Evolutionary conservation across 2,888 invertebrate genomes (phyloP).

Genomic region (Seira ritae): DNA sequence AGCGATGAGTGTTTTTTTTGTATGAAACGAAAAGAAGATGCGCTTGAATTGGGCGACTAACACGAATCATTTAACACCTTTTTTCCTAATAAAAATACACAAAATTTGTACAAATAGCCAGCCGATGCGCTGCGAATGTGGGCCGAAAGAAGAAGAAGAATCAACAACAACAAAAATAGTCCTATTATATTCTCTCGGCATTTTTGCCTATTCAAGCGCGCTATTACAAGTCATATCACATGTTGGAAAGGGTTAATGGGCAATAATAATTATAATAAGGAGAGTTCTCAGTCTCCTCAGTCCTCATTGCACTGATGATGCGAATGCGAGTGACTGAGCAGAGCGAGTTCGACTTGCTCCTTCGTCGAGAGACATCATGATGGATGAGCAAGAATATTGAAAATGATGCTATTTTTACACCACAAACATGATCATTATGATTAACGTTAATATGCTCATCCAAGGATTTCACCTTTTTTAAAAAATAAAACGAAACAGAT

Average conservation of each 20-base stretch:
- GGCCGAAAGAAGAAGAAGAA: slow-evolving; percentile 6
- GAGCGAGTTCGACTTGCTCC: not conserved
- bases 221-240: slow-evolving; percentile 14
- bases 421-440: slow-evolving; percentile 9
- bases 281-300: not conserved
- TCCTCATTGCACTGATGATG: not conserved
- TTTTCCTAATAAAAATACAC: slow-evolving; percentile 12
- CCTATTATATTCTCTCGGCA: not conserved
- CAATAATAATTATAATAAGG: slow-evolving; percentile 33
- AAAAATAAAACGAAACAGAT: not conserved
- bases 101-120: not conserved
- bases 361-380: too few species aligned
- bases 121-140: not conserved
- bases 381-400: not conserved
- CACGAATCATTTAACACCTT: slow-evolving; percentile 62
- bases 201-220: not conserved
- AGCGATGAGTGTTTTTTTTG: too few species aligned
- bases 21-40: not conserved
- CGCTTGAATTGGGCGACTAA: slow-evolving; percentile 35
- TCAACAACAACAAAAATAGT: not conserved
- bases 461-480: not conserved
- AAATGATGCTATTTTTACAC: slow-evolving; percentile 9
- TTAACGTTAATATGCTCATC: slow-evolving; percentile 8
- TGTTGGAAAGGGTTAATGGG: slow-evolving; percentile 39
- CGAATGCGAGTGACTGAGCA: not conserved